phyloP scores from a whole-genome alignment of 2,113 vertebrate species.

The Todiramphus saurophagus region DNA sequence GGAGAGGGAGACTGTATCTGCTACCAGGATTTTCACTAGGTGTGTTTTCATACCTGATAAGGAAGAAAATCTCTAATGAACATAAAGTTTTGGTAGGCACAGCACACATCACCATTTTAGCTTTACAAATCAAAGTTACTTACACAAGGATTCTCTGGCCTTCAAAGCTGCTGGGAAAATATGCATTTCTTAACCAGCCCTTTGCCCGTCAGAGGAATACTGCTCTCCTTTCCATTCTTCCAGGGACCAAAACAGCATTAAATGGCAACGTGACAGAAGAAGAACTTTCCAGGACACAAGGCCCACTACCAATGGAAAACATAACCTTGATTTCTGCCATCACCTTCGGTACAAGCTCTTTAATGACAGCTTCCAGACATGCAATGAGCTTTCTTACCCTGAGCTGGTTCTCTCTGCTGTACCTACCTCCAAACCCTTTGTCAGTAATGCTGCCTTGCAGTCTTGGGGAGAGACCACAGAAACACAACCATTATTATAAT shows the following conservation, averaged over 20 bases:
- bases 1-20: not conserved
- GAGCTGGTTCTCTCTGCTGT: not conserved
- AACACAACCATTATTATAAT: not conserved
- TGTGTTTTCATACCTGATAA: not conserved
- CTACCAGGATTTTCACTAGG: not conserved
- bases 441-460: not conserved
- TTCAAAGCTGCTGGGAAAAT: not conserved
- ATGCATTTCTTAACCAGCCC: not conserved
- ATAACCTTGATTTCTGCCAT: not conserved
- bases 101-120: not conserved
- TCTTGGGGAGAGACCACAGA: not conserved
- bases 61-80: not conserved
- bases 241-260: not conserved
- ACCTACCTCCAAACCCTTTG: not conserved
- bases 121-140: not conserved
- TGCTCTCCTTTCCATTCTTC: not conserved
- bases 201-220: not conserved
- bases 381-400: not conserved
- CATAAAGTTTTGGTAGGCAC: not conserved
- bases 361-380: not conserved
- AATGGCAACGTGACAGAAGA: not conserved
- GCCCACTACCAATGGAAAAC: not conserved
- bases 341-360: not conserved
- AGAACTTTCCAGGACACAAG: not conserved
- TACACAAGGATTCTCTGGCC: not conserved